These are phyloP conservation scores for Sterrhoptilus dennistouni DNA, from an alignment of 2,113 vertebrate species.

Conservation along the genomic window DNA sequence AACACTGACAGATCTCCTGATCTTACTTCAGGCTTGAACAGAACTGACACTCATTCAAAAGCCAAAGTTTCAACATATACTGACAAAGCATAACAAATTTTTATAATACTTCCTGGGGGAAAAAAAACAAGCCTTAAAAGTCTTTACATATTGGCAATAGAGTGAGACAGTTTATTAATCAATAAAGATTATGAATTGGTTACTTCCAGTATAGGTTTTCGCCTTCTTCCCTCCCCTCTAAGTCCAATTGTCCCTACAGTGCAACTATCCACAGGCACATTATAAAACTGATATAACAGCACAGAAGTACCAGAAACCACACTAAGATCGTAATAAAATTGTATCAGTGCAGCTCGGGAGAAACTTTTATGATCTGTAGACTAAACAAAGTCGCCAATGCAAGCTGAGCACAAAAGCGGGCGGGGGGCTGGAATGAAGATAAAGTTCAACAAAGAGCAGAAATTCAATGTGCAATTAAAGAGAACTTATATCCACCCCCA, in stretches of 20 bases:
- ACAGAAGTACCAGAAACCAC: background rate
- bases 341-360: background rate
- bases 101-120: rapidly evolving
- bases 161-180: background rate
- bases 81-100: background rate
- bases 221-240: background rate
- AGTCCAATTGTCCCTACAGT: background rate
- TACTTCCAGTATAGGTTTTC: background rate
- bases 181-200: background rate
- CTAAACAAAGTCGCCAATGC: slow-evolving; percentile 33
- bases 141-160: background rate
- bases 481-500: background rate
- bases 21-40: background rate
- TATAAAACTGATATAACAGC: background rate
- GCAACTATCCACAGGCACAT: background rate
- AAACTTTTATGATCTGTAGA: background rate
- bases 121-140: background rate
- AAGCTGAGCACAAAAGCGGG: background rate
- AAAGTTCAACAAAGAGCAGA: background rate
- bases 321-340: background rate
- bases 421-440: background rate
- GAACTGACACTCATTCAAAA: background rate
- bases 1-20: background rate
- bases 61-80: background rate
- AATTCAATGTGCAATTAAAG: background rate